Evolutionary conservation across 2,113 vertebrate genomes (phyloP).

Genomic region (Daboia siamensis): DNA sequence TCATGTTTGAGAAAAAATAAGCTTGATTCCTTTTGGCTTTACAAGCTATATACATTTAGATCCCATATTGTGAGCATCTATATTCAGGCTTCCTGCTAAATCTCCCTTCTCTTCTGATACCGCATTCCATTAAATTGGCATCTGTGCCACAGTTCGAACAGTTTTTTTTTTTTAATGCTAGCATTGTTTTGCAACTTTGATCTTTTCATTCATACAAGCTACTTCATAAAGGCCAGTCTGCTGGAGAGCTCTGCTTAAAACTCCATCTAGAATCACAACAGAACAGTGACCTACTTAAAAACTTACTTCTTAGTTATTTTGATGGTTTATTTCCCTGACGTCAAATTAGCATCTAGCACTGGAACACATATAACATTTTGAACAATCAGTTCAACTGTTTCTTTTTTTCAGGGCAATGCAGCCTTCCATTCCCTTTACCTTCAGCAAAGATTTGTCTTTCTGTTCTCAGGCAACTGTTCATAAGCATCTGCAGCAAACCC

Average conservation of each 20-base stretch:
- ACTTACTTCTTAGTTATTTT: neutral
- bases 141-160: neutral
- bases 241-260: neutral
- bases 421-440: neutral
- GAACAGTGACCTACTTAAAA: neutral
- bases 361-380: neutral
- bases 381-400: neutral
- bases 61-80: neutral
- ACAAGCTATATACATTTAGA: neutral
- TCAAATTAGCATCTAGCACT: neutral
- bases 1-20: neutral
- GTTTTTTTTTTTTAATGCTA: neutral
- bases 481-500: neutral
- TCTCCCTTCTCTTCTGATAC: neutral
- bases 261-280: neutral
- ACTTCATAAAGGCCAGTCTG: neutral
- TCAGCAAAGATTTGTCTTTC: neutral
- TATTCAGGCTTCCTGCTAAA: neutral
- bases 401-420: neutral
- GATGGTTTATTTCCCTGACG: neutral
- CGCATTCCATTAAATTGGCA: neutral
- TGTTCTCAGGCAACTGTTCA: neutral
- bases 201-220: neutral
- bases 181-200: neutral
- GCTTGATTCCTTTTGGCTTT: neutral